Base-by-base conservation (phyloP, 2,797 vertebrate genomes). In the Pampus argenteus region DNA sequence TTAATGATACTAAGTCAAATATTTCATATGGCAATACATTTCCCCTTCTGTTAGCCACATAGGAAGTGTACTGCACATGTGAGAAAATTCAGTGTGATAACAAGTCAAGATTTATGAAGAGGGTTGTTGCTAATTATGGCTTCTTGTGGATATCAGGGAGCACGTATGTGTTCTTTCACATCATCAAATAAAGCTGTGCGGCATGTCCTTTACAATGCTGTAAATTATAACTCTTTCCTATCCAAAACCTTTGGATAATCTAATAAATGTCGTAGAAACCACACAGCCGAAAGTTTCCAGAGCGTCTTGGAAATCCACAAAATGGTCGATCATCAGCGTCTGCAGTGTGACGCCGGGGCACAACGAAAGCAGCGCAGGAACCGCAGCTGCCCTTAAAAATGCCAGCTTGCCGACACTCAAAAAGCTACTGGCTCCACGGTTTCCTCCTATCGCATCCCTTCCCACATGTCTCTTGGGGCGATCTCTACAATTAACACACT, bases 401-500 rank as follows among this genome's bases (percentile, higher is more conserved):
- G 91, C 91, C 91, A 88, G 85, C 85, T 88, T 89, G 81, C 65
- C 86, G 66, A 73, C 73, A 40, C 74, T 79, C 42, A 78, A 78
- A 18, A 86, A 80, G 82, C 66, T 70, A 82, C 82, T 10, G 72
- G 74, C 83, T 86, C 71, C 63, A 40, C 79, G 70, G 52, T 86
- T 89, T 86, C 78, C 80, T 88, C 85, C 82, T 82, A 90, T 91
- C 88, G 88, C 90, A 75, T 81, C 88, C 71, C 62, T 78, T 81
- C 78, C 64, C 25, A 70, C 76, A 3, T 9, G 81, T 91, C 92
- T 91, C 91, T 83, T 66, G 86, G 87, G 89, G 79, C 83, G 65
- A 89, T 89, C 90, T 75, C 79, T 84, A 74, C 91, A 94, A 94
- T 94, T 94, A 94, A 93, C 91, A 89, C 91, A 81, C 88, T 83